Conservation (phyloP, 92 coral and sea anemone species). For the Paragorgia papillata region DNA sequence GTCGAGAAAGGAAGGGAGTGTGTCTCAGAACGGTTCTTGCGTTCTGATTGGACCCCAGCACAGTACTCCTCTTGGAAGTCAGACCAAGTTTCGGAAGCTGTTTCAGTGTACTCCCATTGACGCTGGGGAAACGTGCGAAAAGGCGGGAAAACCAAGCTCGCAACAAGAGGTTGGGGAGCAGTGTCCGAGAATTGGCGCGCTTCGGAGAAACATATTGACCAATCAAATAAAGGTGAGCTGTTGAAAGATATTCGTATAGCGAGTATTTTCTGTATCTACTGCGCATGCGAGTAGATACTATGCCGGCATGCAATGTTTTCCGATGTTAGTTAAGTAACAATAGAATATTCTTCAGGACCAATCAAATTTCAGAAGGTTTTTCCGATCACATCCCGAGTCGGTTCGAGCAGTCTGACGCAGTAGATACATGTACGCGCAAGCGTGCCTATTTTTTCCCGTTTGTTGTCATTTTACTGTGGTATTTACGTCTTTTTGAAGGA, state of each 20-base stretch:
- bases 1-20: not conserved
- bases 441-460: too few relatives aligned
- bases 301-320: too few relatives aligned
- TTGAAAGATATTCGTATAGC: not conserved
- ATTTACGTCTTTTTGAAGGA: not conserved
- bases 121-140: not conserved
- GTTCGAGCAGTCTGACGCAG: too few relatives aligned
- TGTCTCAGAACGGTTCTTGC: constrained; percentile 4
- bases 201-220: constrained; percentile 69
- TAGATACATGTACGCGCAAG: too few relatives aligned
- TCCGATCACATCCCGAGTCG: too few relatives aligned
- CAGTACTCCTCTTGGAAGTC: constrained; percentile 33
- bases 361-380: too few relatives aligned
- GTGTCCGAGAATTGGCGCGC: constrained; percentile 16
- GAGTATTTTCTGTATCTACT: not conserved
- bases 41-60: constrained; percentile 35
- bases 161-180: constrained; percentile 16
- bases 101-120: constrained; percentile 24
- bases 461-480: too few relatives aligned
- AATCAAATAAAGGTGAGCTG: constrained; percentile 78
- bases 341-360: too few relatives aligned
- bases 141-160: not conserved
- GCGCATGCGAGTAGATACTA: too few relatives aligned
- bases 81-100: not conserved
- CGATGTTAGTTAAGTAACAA: too few relatives aligned